A percentile compares a stretch with the other conserved stretches of the same genome.
phyloP scores from a whole-genome alignment of 2,113 vertebrate species.

The Drymodes brunneopygia region DNA sequence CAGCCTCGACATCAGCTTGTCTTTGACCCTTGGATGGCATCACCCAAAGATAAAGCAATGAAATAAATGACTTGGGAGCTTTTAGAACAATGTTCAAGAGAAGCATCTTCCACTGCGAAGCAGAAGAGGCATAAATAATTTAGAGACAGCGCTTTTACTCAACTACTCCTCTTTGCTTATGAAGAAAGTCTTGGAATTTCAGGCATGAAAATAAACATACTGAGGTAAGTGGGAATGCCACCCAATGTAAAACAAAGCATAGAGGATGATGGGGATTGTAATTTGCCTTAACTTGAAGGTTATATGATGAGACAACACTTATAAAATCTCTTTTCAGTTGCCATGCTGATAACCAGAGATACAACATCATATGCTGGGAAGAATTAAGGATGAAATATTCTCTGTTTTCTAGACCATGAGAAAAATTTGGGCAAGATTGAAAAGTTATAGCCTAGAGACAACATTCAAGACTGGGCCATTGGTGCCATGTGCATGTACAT shows the following conservation, averaged over 20 bases:
- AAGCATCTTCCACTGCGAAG: neutral
- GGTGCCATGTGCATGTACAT: neutral
- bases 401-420: conserved; percentile 51
- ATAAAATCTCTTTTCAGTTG: conserved; percentile 10
- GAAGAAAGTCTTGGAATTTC: neutral
- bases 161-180: neutral
- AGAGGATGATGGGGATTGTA: neutral
- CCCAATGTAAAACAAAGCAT: neutral
- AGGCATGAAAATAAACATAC: neutral
- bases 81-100: neutral
- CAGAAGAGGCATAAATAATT: conserved; percentile 8
- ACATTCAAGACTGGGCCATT: neutral
- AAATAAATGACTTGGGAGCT: neutral
- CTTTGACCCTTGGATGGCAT: neutral
- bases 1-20: neutral
- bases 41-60: neutral
- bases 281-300: neutral
- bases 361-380: neutral
- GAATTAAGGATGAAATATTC: neutral
- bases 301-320: neutral
- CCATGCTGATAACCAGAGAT: neutral
- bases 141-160: neutral
- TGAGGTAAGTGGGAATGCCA: neutral
- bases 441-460: conserved; percentile 30
- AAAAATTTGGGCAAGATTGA: conserved; percentile 38